Evolutionary conservation across 1,140 invertebrate species (phyloP).

Genomic region (Achatina immaculata): DNA sequence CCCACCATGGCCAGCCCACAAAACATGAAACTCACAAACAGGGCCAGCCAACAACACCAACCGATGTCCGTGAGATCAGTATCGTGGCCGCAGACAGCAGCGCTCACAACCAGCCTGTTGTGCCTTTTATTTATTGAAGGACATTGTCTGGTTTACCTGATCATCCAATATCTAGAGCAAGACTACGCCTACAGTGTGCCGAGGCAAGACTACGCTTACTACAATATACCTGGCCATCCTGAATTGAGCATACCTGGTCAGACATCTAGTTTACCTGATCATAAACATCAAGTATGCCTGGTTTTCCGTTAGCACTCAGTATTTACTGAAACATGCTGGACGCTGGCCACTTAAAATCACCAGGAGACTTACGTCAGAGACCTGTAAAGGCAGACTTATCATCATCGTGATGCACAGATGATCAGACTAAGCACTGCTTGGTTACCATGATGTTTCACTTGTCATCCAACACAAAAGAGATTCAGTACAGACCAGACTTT

Average conservation of each 20-base stretch:
- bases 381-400: not conserved
- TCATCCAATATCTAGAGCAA: not conserved
- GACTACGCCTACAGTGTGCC: no score
- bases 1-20: conserved; percentile 26
- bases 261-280: no score
- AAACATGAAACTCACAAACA: conserved; percentile 51
- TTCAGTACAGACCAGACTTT: no score
- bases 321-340: no score
- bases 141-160: not conserved
- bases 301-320: no score
- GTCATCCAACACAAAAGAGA: not conserved
- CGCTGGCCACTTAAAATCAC: no score
- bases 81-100: conserved; percentile 32
- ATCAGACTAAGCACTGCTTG: not conserved
- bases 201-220: no score
- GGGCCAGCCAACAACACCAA: conserved; percentile 83
- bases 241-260: no score
- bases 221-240: no score
- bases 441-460: not conserved
- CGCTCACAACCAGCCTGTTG: not conserved
- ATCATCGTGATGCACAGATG: not conserved
- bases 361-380: not conserved
- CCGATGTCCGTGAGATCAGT: conserved; percentile 76
- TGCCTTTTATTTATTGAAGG: not conserved
- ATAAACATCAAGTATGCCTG: no score